Evolutionary conservation across 2,797 vertebrate species (phyloP), one percentile per base, ranked within the genome.

Genomic region (Spea hammondii): DNA sequence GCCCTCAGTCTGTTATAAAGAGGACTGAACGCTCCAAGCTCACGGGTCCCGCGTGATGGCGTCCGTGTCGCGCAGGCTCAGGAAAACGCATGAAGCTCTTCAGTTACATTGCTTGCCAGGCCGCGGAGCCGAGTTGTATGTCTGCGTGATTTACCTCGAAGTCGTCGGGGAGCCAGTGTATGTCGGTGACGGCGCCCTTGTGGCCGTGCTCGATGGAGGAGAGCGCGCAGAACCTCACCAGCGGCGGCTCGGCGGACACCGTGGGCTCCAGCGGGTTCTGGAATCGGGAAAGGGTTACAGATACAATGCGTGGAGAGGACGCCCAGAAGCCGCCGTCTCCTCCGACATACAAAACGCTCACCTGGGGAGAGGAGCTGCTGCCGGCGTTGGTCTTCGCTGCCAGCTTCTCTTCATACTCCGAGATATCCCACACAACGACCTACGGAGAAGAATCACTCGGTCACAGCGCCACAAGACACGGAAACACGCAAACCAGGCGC

Each of bases 341-440:
- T 32, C 32, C 32, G 32, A 32, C 12, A 5, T 12, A 10, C 8
- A 5, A 5, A 10, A 5, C 13, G 5, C 14, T 5, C 66, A 89
- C 88, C 83, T 87, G 89, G 80, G 88, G 79, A 10, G 54, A 9
- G 11, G 67, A 50, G 70, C 76, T 83, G 66, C 85, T 76, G 69
- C 78, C 86, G 85, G 85, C 79, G 1, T 80, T 78, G 0, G 86
- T 32, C 53, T 89, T 91, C 8, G 84, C 72, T 17, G 90, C 87
- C 70, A 98, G 86, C 67, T 84, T 87, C 0, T 89, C 84, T 65
- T 89, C 82, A 0, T 95, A 84, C 50, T 88, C 82, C 0, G 95
- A 95, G 83, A 98, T 92, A 83, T 99, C 94, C 97, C 97, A 99
- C 50, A 99, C 74, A 74, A 94, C 90, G 53, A 99, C 83, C 97